These are phyloP conservation scores for Ormyrus nitidulus DNA, from an alignment of 2,888 invertebrate species.

Conservation along the genomic window DNA sequence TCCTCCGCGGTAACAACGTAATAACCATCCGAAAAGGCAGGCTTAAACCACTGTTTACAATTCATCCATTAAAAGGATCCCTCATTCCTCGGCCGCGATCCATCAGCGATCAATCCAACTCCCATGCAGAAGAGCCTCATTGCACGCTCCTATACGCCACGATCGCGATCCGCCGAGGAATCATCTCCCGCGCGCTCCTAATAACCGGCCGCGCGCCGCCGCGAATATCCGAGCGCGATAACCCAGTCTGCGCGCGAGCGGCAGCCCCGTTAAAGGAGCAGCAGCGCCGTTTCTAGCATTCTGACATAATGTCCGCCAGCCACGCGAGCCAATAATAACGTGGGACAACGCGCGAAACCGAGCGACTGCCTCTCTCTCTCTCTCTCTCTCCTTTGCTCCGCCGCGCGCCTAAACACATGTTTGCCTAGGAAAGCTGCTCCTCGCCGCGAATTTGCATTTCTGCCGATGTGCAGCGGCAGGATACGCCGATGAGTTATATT, in stretches of 20 bases:
- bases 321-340: slow-evolving; percentile 74
- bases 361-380: neutral
- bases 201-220: too few relatives aligned
- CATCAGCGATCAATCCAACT: neutral
- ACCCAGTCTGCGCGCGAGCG: too few relatives aligned
- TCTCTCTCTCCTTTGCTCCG: too few relatives aligned
- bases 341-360: slow-evolving; percentile 65
- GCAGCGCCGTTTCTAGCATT: slow-evolving; percentile 25
- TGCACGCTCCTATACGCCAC: neutral
- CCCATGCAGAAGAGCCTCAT: too few relatives aligned
- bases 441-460: slow-evolving; percentile 68
- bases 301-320: slow-evolving; percentile 71
- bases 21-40: too few relatives aligned
- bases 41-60: neutral
- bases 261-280: too few relatives aligned
- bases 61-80: slow-evolving; percentile 1
- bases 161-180: too few relatives aligned
- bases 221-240: too few relatives aligned
- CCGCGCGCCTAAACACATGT: slow-evolving; percentile 69
- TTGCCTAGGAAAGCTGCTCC: slow-evolving; percentile 68
- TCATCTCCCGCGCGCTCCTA: too few relatives aligned
- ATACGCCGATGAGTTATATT: too few relatives aligned
- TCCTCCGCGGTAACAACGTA: too few relatives aligned
- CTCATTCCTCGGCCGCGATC: slow-evolving; percentile 5
- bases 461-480: slow-evolving; percentile 30